Percentiles rank a stretch among this genome's conserved stretches.
Conservation (phyloP, 1,140 invertebrate species). For the Eumaeus atala region DNA sequence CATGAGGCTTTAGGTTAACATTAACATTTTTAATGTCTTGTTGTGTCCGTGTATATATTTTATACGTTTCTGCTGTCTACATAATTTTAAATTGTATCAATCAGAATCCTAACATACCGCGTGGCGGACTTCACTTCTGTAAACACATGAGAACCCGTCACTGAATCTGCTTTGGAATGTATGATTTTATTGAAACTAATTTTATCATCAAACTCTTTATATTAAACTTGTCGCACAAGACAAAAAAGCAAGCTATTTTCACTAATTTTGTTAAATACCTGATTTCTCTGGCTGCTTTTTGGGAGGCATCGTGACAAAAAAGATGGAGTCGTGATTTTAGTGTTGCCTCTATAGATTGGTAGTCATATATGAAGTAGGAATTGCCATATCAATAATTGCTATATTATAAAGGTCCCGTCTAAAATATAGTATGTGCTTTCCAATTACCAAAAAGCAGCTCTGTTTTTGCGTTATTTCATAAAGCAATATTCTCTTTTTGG, state of each 20-base stretch:
- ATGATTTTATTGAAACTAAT: not conserved
- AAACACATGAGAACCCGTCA: slow-evolving; percentile 23
- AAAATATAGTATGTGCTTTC: too few relatives aligned
- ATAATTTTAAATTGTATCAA: not conserved
- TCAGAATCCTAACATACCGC: slow-evolving; percentile 28
- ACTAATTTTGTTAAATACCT: slow-evolving; percentile 44
- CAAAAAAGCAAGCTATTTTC: slow-evolving; percentile 3
- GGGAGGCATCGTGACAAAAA: slow-evolving; percentile 72
- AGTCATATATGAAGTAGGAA: too few relatives aligned
- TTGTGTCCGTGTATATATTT: too few relatives aligned
- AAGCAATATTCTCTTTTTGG: too few relatives aligned
- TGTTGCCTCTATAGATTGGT: not conserved
- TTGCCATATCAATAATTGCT: too few relatives aligned
- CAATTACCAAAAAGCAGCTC: too few relatives aligned
- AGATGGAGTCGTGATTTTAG: slow-evolving; percentile 47
- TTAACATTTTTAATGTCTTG: too few relatives aligned
- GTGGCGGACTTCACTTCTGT: slow-evolving; percentile 30
- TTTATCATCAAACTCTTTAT: not conserved
- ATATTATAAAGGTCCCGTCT: too few relatives aligned
- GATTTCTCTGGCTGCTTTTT: slow-evolving; percentile 73
- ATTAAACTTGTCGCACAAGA: not conserved
- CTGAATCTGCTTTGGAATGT: not conserved
- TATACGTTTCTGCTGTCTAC: too few relatives aligned
- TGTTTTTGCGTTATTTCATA: too few relatives aligned
- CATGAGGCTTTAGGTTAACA: too few relatives aligned